phyloP scores from a whole-genome alignment of 2,888 invertebrate genomes.

The Andrena chrysosceles region DNA sequence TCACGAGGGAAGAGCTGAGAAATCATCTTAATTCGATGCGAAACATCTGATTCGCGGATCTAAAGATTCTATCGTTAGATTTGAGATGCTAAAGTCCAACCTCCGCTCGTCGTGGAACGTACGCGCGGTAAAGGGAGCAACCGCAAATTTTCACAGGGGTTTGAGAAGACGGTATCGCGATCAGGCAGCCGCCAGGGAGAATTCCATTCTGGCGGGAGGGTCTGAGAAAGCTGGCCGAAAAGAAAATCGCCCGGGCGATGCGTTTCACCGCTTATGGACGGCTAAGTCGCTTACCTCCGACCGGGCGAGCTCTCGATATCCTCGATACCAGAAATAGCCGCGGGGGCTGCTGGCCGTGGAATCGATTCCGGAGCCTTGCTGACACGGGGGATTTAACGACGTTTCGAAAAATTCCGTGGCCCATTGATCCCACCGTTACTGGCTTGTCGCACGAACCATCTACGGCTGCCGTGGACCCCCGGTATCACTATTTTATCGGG shows the following conservation, averaged over 20 bases:
- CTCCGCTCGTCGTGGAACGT: too few species aligned
- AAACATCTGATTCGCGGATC: too few species aligned
- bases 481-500: conserved; percentile 69
- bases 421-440: conserved; percentile 67
- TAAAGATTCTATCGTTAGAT: too few species aligned
- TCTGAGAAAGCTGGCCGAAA: conserved; percentile 12
- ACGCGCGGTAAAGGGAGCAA: neutral
- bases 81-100: too few species aligned
- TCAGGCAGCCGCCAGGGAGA: neutral
- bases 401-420: conserved; percentile 70
- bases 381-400: conserved; percentile 70
- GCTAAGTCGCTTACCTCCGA: conserved; percentile 42
- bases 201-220: neutral
- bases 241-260: conserved; percentile 27
- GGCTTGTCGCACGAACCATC: conserved; percentile 73
- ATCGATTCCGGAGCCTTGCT: conserved; percentile 58
- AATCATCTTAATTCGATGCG: too few species aligned
- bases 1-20: neutral
- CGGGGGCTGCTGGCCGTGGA: conserved; percentile 34
- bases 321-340: conserved; percentile 50
- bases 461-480: conserved; percentile 43
- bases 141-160: neutral
- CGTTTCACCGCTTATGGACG: conserved; percentile 38
- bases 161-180: neutral
- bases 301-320: conserved; percentile 31